Evolutionary conservation across 1,140 invertebrate species (phyloP), one percentile per base, ranked within the genome.

Genomic region (Drosophila kohkoa): DNA sequence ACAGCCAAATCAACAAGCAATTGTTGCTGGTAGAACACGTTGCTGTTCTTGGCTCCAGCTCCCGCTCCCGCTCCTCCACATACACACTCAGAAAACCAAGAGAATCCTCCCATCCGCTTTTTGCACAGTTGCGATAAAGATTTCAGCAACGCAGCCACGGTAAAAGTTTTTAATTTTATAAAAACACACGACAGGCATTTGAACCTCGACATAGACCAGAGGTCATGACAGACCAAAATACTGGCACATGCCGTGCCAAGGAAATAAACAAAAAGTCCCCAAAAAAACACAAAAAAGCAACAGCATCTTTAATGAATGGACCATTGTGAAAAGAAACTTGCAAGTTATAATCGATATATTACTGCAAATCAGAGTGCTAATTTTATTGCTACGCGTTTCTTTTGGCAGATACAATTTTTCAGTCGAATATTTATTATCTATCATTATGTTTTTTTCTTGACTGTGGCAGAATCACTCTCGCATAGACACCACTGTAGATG

Each of bases 21-120:
- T 86, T 86, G 82, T 86, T 86, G 79, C 82, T 79, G 82, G 81
- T 87, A 87, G 86, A 87, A 86, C 82, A 86, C 82, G 76, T 87
- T 76, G 55, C 63, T 52, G 28, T 41, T 32, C 32, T 32, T 32
- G 32, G 5, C 51, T 13, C n/a, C 11, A 0, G 7, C 8, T 52
- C 62, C 20, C 20, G 20, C 20, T 25, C 20, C 20, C 0, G 0
- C 20, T 25, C 20, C 3, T 3, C 20, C 20, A 25, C 20, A 25
- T n/a, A n/a, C 20, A 25, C 3, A 25, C 20, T 25, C 3, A 25
- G 6, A 35, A 25, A 52, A 20, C 16, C n/a, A 25, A 25, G 20
- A 25, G 63, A 51, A 63, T 38, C 48, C 25, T n/a, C n/a, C 20
- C 13, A 10, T 11, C 16, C 13, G 1, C 7, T 48, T 32, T 57